Conservation (phyloP, 2,888 invertebrate genomes). For the Ariolimax columbianus region DNA sequence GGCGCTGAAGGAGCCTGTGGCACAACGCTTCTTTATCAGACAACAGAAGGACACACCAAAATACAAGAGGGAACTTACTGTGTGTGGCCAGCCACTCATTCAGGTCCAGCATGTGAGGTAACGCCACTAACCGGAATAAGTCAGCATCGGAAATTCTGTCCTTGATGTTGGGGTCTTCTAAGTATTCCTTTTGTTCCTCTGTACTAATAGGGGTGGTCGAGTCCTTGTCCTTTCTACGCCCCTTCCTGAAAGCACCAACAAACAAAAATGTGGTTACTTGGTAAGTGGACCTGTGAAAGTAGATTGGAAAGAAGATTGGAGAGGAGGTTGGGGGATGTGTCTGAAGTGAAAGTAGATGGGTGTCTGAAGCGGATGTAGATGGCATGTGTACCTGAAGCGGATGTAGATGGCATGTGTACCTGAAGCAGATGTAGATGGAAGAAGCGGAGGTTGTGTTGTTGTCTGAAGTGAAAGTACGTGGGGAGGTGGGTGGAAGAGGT, state of each 20-base stretch:
- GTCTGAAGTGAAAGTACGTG: too few species aligned
- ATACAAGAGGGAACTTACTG: constrained; percentile 83
- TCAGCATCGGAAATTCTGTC: constrained; percentile 96
- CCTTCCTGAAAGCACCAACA: constrained; percentile 85
- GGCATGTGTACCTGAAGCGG: too few species aligned
- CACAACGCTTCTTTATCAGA: too few species aligned
- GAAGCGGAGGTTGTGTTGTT: too few species aligned
- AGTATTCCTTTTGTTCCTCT: constrained; percentile 90
- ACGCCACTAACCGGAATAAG: constrained; percentile 93
- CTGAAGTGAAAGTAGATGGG: too few species aligned
- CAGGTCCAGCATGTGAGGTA: constrained; percentile 96
- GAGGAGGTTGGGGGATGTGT: not conserved
- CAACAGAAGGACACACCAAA: too few species aligned
- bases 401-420: too few species aligned
- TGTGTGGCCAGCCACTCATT: constrained; percentile 99
- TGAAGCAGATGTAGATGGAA: too few species aligned
- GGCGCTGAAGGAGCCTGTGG: too few species aligned
- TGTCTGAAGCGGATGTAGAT: too few species aligned
- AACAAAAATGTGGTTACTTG: not conserved
- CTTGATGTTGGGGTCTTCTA: constrained; percentile 92
- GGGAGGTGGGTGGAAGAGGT: too few species aligned
- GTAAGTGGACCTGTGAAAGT: not conserved
- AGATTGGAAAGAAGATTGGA: too few species aligned
- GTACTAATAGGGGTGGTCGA: constrained; percentile 81
- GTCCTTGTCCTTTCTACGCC: constrained; percentile 96